These are phyloP conservation scores for Clarias gariepinus DNA, from an alignment of 2,113 vertebrate genomes.

Conservation along the genomic window DNA sequence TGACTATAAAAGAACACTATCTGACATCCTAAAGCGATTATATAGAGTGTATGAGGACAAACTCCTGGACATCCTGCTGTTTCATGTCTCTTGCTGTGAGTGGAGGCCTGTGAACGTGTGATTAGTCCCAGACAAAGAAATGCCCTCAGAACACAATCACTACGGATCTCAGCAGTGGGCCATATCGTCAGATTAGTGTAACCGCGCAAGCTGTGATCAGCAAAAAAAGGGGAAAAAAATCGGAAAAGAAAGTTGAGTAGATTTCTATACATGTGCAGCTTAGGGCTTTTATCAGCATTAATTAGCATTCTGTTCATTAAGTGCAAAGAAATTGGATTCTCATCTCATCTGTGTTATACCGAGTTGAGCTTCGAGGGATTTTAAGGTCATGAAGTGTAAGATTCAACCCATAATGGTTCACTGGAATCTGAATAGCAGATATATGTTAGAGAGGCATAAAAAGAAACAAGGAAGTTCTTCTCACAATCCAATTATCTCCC, in stretches of 20 bases:
- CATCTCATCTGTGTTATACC: neutral
- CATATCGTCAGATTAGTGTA: constrained; percentile 68
- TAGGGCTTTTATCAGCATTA: constrained; percentile 61
- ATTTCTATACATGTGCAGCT: constrained; percentile 22
- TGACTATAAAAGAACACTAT: neutral
- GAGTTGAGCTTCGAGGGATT: neutral
- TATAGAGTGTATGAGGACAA: neutral
- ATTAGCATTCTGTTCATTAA: constrained; percentile 62
- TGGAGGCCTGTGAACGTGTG: neutral
- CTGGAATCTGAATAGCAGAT: neutral
- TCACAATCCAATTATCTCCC: neutral
- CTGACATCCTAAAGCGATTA: too few relatives aligned
- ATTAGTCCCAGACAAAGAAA: constrained; percentile 55
- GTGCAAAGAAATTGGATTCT: constrained; percentile 10
- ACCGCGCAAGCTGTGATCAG: constrained; percentile 73
- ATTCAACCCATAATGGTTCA: neutral
- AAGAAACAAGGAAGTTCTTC: neutral
- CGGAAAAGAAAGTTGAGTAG: constrained; percentile 32
- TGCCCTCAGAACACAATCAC: constrained; percentile 72
- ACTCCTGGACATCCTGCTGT: neutral
- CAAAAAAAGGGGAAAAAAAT: constrained; percentile 3
- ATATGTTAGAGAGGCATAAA: neutral
- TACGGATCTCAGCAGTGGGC: constrained; percentile 64
- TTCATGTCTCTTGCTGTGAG: neutral
- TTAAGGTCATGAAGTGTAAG: neutral